Evolutionary conservation across 2,113 vertebrate species (phyloP).

Genomic region (Tringa solitaria): DNA sequence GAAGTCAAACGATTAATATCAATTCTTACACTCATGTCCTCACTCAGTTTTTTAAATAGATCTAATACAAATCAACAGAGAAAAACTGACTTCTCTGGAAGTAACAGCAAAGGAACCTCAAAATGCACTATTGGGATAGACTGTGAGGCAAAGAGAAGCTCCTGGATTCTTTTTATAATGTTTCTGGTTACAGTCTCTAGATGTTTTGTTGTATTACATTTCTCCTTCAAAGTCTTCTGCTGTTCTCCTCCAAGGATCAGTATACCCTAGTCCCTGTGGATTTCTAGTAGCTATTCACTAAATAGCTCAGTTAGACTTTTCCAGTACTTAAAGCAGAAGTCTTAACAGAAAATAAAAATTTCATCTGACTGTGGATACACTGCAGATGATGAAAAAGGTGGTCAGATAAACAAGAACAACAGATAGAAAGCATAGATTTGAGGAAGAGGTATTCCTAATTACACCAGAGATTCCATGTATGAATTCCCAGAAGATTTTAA

Average conservation of each 20-base stretch:
- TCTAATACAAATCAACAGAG: neutral
- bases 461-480: neutral
- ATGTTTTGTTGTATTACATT: neutral
- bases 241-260: neutral
- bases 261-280: neutral
- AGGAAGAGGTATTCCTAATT: neutral
- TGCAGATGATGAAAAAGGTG: neutral
- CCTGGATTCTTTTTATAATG: neutral
- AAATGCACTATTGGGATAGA: neutral
- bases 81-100: neutral
- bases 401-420: neutral
- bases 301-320: neutral
- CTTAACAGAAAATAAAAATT: neutral
- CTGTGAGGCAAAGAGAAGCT: neutral
- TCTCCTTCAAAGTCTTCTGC: neutral
- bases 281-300: neutral
- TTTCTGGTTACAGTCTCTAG: neutral
- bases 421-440: neutral
- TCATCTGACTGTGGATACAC: neutral
- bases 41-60: neutral
- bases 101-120: neutral
- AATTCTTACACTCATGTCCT: neutral
- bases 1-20: neutral
- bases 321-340: neutral
- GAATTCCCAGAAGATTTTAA: neutral